phyloP scores from a whole-genome alignment of 1,140 invertebrate genomes.

The Venturia canescens region DNA sequence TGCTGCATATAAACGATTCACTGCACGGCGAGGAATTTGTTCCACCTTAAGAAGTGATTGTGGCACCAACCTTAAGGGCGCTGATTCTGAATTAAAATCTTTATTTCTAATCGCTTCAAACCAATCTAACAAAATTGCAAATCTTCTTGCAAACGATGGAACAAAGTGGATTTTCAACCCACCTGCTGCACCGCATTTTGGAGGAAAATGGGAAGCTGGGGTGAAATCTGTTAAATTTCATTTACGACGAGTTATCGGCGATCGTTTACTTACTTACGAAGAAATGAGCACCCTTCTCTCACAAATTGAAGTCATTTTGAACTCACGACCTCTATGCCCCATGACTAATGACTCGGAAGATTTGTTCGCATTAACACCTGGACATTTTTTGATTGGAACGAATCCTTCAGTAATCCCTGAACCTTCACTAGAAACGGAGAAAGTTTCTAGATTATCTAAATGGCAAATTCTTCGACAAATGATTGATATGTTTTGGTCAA shows the following conservation, averaged over 20 bases:
- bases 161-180: too few species aligned
- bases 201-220: slow-evolving; percentile 15
- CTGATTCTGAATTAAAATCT: neutral
- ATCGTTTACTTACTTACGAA: too few species aligned
- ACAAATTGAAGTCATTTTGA: neutral
- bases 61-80: neutral
- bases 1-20: slow-evolving; percentile 1
- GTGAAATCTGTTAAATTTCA: too few species aligned
- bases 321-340: neutral
- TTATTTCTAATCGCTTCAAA: neutral
- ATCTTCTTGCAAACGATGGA: neutral
- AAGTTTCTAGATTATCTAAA: slow-evolving; percentile 42
- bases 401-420: slow-evolving; percentile 54
- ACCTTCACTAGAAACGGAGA: neutral
- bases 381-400: slow-evolving; percentile 65
- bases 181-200: slow-evolving; percentile 23
- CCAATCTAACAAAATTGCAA: too few species aligned
- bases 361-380: slow-evolving; percentile 57
- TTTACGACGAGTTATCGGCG: too few species aligned
- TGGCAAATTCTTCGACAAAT: slow-evolving; percentile 57
- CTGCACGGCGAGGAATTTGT: slow-evolving; percentile 21
- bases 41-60: slow-evolving; percentile 3
- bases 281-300: too few species aligned
- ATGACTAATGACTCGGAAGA: neutral
- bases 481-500: slow-evolving; percentile 59